Percentiles rank a stretch among this genome's conserved stretches.
Conservation (phyloP, 2,113 vertebrate genomes). For the Ahaetulla prasina region DNA sequence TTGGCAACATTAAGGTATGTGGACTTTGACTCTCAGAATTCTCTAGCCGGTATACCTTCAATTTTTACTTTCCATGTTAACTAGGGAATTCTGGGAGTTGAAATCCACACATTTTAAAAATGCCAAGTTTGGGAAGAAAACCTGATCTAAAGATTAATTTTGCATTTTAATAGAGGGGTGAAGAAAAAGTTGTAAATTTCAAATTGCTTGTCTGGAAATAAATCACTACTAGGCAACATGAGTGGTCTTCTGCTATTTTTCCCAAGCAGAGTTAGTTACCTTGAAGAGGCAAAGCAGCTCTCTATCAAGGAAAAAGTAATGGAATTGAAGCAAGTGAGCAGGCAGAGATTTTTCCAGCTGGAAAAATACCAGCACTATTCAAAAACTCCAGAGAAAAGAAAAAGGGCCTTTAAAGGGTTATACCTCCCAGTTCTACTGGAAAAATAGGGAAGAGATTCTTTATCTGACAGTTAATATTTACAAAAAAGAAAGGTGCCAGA, state of each 20-base stretch:
- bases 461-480: not conserved
- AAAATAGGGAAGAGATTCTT: not conserved
- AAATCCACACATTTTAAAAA: not conserved
- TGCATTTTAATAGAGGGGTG: not conserved
- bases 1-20: not conserved
- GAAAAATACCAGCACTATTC: not conserved
- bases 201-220: not conserved
- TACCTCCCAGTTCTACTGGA: not conserved
- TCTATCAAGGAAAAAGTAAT: not conserved
- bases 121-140: not conserved
- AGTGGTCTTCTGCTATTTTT: not conserved
- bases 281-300: not conserved
- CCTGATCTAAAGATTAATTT: not conserved
- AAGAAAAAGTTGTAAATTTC: not conserved
- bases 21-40: not conserved
- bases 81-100: not conserved
- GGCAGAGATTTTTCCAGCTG: not conserved
- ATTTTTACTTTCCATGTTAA: not conserved
- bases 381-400: not conserved
- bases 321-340: not conserved
- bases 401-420: not conserved
- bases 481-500: not conserved
- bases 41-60: not conserved
- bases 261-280: not conserved
- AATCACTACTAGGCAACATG: not conserved